Percentiles rank a stretch among this genome's conserved stretches.
These are phyloP conservation scores for Drosophila aldrichi DNA, from an alignment of 2,888 invertebrate species.

Conservation along the genomic window DNA sequence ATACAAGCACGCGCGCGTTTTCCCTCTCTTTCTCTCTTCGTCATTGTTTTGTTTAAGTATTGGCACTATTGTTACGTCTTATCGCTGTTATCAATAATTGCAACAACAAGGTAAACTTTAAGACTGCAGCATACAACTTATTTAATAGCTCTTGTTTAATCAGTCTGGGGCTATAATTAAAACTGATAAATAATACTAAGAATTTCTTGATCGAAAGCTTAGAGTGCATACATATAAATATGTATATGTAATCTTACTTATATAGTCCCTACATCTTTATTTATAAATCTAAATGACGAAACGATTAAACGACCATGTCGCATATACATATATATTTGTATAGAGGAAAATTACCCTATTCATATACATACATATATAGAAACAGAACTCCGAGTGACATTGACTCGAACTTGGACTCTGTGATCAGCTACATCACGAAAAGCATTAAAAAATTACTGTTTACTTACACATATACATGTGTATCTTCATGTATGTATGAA, in stretches of 20 bases:
- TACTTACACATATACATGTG: constrained; percentile 2
- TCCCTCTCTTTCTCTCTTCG: constrained; percentile 7
- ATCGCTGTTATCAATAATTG: constrained; percentile 44
- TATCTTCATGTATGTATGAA: background rate
- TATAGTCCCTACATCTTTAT: background rate
- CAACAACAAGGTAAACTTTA: constrained; percentile 34
- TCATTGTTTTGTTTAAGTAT: constrained; percentile 26
- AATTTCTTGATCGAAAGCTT: background rate
- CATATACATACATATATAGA: background rate
- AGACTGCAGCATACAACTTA: constrained; percentile 13
- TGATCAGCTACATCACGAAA: constrained; percentile 24
- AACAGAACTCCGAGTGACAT: constrained; percentile 25
- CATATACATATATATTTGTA: constrained; percentile 13
- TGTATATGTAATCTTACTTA: background rate
- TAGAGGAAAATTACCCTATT: constrained; percentile 11
- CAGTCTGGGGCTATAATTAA: constrained; percentile 6
- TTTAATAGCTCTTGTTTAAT: constrained; percentile 12
- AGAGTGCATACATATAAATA: background rate
- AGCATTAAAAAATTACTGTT: constrained; percentile 16
- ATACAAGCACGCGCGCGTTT: background rate
- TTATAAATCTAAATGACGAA: constrained; percentile 3
- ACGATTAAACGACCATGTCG: constrained; percentile 1
- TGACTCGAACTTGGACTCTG: constrained; percentile 33
- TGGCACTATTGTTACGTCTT: constrained; percentile 54
- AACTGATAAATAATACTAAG: constrained; percentile 6